Conservation (phyloP, 2,113 vertebrate genomes). For the Oryzias curvinotus region DNA sequence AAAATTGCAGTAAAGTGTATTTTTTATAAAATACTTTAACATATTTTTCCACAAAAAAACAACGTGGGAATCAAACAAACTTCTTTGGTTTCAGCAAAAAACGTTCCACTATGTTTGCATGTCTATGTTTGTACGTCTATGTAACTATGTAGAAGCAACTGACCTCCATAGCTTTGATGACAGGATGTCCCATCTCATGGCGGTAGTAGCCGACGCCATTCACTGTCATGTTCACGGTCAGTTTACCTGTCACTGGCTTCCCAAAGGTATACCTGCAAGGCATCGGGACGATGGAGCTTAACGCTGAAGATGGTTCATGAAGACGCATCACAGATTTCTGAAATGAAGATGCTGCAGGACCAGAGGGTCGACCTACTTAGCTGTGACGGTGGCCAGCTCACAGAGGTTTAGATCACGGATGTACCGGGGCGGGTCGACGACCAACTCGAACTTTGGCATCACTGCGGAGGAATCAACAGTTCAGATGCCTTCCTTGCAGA, state of each 20-base stretch:
- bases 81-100: too few relatives aligned
- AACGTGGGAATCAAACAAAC: too few relatives aligned
- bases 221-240: slow-evolving; percentile 90
- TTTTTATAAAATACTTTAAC: too few relatives aligned
- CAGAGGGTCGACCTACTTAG: slow-evolving; percentile 77
- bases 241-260: slow-evolving; percentile 86
- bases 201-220: slow-evolving; percentile 92
- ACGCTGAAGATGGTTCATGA: neutral
- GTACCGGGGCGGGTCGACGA: slow-evolving; percentile 83
- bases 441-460: slow-evolving; percentile 88
- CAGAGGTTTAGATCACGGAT: slow-evolving; percentile 83
- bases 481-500: neutral
- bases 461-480: slow-evolving; percentile 67
- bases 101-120: too few relatives aligned
- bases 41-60: too few relatives aligned
- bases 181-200: slow-evolving; percentile 87
- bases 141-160: too few relatives aligned
- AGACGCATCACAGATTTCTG: neutral
- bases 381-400: slow-evolving; percentile 84
- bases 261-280: slow-evolving; percentile 87
- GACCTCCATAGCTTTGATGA: slow-evolving; percentile 88
- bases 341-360: neutral
- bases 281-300: slow-evolving; percentile 16
- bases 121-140: neutral
- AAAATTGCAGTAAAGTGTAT: too few relatives aligned